Evolutionary conservation across 2,797 vertebrate species (phyloP).

Genomic region (Rhabdophis nuchalis): DNA sequence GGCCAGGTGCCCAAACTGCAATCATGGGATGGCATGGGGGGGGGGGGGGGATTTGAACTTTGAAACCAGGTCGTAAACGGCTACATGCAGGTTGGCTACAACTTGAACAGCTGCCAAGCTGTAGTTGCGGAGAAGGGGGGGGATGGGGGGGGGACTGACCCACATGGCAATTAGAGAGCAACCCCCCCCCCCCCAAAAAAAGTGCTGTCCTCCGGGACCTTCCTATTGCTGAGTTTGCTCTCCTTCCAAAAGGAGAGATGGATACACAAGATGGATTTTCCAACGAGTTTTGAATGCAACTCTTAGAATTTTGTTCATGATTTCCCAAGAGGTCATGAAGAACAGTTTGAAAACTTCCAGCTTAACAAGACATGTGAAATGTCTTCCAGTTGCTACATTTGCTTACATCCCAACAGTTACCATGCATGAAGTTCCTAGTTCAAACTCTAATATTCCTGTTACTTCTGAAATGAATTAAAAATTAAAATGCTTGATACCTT

Average conservation of each 20-base stretch:
- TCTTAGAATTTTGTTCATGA: neutral
- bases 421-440: neutral
- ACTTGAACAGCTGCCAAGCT: neutral
- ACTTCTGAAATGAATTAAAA: neutral
- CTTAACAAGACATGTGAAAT: neutral
- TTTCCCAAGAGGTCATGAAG: neutral
- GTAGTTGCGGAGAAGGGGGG: fast-evolving
- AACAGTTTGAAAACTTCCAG: neutral
- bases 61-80: neutral
- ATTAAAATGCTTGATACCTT: conserved; percentile 75
- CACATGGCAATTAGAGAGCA: neutral
- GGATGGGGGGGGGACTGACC: neutral
- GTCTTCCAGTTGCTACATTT: neutral
- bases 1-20: neutral
- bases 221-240: neutral
- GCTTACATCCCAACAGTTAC: neutral
- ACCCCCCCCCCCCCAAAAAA: fast-evolving
- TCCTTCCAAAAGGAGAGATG: neutral
- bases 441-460: neutral
- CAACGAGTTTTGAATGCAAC: neutral
- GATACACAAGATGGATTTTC: neutral
- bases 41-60: neutral
- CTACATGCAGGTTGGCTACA: neutral
- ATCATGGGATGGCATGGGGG: neutral
- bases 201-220: neutral